Percentiles rank a stretch among this genome's conserved stretches.
These are phyloP conservation scores for Scomberomorus guttatus DNA, from an alignment of 2,797 vertebrate genomes.

Conservation along the genomic window DNA sequence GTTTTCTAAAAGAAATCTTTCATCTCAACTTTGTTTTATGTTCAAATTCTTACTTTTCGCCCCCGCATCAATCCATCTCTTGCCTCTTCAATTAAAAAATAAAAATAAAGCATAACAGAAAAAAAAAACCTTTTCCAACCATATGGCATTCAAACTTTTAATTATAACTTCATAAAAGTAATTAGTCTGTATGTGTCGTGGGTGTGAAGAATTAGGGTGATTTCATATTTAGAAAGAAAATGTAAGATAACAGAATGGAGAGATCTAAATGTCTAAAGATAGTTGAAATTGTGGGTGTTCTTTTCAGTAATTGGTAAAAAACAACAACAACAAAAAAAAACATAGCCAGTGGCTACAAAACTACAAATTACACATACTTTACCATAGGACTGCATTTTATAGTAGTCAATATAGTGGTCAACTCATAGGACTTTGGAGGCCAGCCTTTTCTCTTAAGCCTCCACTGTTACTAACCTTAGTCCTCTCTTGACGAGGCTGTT, in stretches of 20 bases:
- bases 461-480: not conserved
- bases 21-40: constrained; percentile 5
- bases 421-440: not conserved
- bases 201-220: not conserved
- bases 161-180: not conserved
- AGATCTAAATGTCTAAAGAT: not conserved
- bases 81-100: not conserved
- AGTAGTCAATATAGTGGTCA: not conserved
- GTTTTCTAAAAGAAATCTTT: not conserved
- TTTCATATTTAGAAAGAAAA: not conserved
- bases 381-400: not conserved
- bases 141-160: constrained; percentile 17
- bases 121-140: not conserved
- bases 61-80: not conserved
- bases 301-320: not conserved
- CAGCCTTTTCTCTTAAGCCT: not conserved
- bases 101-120: not conserved
- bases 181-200: not conserved
- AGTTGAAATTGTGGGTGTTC: not conserved
- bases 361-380: not conserved
- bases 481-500: not conserved
- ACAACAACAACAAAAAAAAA: not conserved
- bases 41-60: not conserved
- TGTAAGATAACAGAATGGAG: not conserved
- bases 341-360: not conserved